A percentile compares a stretch with the other conserved stretches of the same genome.
These are phyloP conservation scores for Aricia artaxerxes DNA, from an alignment of 2,888 invertebrate species.

Conservation along the genomic window DNA sequence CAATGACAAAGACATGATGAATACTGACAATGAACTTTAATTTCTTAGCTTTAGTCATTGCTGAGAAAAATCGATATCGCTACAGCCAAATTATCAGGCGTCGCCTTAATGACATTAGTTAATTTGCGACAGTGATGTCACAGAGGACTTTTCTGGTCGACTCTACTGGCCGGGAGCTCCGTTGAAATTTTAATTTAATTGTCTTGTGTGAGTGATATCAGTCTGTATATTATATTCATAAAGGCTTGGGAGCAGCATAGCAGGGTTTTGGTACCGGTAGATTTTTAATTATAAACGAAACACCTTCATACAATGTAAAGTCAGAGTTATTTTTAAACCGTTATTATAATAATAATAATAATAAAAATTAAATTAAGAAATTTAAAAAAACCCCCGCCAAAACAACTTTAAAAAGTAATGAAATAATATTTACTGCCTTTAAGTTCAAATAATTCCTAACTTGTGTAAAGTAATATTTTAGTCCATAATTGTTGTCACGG, in stretches of 20 bases:
- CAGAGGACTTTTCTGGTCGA: constrained; percentile 2
- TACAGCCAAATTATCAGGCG: too few relatives aligned
- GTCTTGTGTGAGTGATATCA: constrained; percentile 37
- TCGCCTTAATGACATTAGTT: background rate
- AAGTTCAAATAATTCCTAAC: too few relatives aligned
- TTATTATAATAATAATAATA: background rate
- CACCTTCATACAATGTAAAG: constrained; percentile 11
- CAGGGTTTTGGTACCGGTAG: background rate
- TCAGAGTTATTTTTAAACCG: constrained; percentile 20
- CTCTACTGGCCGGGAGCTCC: constrained; percentile 32
- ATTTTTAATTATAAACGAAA: constrained; percentile 31
- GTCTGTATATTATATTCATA: constrained; percentile 34
- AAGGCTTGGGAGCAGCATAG: constrained; percentile 2
- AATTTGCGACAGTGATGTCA: background rate
- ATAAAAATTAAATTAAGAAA: background rate
- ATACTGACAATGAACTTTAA: too few relatives aligned
- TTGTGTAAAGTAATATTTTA: too few relatives aligned
- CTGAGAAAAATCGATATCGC: too few relatives aligned
- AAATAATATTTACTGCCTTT: too few relatives aligned
- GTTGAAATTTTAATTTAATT: constrained; percentile 45
- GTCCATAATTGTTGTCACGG: too few relatives aligned
- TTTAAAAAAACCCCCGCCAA: too few relatives aligned
- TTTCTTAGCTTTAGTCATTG: too few relatives aligned
- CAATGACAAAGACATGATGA: too few relatives aligned
- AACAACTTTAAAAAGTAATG: too few relatives aligned